Percentiles rank a stretch among this genome's conserved stretches.
Evolutionary conservation across 2,888 invertebrate genomes (phyloP).

Genomic region (Nasonia oneida): DNA sequence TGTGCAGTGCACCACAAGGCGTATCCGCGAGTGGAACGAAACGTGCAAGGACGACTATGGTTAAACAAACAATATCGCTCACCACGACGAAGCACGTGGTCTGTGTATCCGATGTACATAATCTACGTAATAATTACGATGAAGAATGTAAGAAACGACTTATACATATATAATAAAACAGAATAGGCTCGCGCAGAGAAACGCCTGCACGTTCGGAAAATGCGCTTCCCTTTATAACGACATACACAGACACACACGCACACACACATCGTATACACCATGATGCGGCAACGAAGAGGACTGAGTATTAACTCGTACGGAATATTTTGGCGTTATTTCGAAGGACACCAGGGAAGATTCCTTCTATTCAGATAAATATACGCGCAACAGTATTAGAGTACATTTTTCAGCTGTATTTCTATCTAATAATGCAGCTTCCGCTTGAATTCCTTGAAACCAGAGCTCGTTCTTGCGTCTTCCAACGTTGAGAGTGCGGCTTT

Average conservation of each 20-base stretch:
- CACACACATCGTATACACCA: background rate
- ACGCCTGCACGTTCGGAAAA: slow-evolving; percentile 44
- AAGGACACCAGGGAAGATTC: background rate
- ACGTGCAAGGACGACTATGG: background rate
- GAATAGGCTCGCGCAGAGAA: slow-evolving; percentile 27
- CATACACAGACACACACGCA: background rate
- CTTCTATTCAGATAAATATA: slow-evolving; percentile 27
- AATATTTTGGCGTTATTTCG: background rate
- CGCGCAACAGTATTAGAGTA: slow-evolving; percentile 19
- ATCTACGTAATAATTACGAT: slow-evolving; percentile 4
- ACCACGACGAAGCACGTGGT: slow-evolving; percentile 17
- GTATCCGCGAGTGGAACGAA: background rate
- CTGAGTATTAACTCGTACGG: slow-evolving; percentile 29
- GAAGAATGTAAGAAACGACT: background rate
- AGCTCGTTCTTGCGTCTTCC: background rate
- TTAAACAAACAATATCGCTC: background rate
- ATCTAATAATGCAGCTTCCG: background rate
- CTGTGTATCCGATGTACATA: slow-evolving; percentile 47
- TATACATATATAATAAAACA: background rate
- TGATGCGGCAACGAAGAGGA: background rate
- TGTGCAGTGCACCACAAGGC: background rate
- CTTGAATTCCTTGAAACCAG: background rate
- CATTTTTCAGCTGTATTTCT: background rate
- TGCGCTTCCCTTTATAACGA: slow-evolving; percentile 40
- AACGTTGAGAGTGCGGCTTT: background rate